Evolutionary conservation across 30 jellyfish, hydroid and myxozoan species (phyloP).

Genomic region (Catostylus mosaicus): DNA sequence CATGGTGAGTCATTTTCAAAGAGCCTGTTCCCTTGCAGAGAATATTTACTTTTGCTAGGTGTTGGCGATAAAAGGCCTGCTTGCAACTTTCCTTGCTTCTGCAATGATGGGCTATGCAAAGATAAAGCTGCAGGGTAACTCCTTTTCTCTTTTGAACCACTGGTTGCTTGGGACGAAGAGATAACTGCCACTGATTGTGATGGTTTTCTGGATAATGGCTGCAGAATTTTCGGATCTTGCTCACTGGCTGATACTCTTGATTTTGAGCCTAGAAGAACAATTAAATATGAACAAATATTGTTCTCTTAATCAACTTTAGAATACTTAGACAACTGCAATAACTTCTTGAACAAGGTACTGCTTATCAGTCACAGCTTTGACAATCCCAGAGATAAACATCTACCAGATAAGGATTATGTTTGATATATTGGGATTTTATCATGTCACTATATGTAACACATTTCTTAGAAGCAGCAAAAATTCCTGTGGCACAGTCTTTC

Average conservation of each 20-base stretch:
- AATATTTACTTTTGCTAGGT: slow-evolving; percentile 31
- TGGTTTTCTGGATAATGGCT: slow-evolving; percentile 57
- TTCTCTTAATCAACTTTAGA: not conserved
- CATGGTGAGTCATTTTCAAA: slow-evolving; percentile 68
- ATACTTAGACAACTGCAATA: not conserved
- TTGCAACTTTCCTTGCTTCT: slow-evolving; percentile 63
- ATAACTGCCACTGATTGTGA: slow-evolving; percentile 32
- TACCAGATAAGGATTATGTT: not conserved
- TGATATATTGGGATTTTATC: too few species aligned
- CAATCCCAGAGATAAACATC: not conserved
- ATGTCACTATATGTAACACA: not conserved
- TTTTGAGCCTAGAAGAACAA: slow-evolving; percentile 52
- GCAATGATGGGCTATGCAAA: slow-evolving; percentile 34
- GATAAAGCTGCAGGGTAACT: slow-evolving; percentile 52
- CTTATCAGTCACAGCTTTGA: not conserved
- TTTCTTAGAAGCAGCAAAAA: too few species aligned
- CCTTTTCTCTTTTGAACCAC: slow-evolving; percentile 46
- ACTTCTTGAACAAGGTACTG: not conserved
- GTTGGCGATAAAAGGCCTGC: slow-evolving; percentile 63
- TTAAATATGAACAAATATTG: not conserved
- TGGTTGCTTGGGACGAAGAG: slow-evolving; percentile 43
- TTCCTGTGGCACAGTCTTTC: too few species aligned
- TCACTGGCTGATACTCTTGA: slow-evolving; percentile 53
- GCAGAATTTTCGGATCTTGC: slow-evolving; percentile 42
- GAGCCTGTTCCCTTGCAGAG: slow-evolving; percentile 40